A percentile compares a stretch with the other conserved stretches of the same genome.
These are phyloP conservation scores for Ectemnius lituratus DNA, from an alignment of 2,888 invertebrate genomes.

Conservation along the genomic window DNA sequence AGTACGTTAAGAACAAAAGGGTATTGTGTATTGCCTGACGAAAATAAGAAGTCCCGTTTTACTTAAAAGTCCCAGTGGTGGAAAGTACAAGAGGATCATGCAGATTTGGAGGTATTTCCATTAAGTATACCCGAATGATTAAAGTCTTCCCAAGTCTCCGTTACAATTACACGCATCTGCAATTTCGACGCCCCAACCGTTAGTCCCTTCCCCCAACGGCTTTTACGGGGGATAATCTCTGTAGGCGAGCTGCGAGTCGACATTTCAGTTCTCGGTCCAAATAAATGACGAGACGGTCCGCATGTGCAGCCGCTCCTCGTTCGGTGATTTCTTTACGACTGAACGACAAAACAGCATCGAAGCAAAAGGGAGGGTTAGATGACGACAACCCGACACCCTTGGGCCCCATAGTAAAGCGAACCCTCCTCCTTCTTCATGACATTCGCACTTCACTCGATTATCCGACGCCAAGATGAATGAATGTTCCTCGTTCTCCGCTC, in stretches of 20 bases:
- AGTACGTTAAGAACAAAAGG: no score
- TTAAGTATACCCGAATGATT: slow-evolving; percentile 27
- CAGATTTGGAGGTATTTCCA: background rate
- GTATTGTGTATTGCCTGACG: no score
- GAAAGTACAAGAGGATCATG: background rate
- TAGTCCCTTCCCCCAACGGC: slow-evolving; percentile 11
- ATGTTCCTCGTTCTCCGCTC: slow-evolving; percentile 23
- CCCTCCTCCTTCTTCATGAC: slow-evolving; percentile 28
- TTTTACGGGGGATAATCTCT: slow-evolving; percentile 27
- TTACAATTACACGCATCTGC: no score
- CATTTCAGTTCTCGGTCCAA: slow-evolving; percentile 30
- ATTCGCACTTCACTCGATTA: slow-evolving; percentile 55
- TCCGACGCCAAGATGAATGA: slow-evolving; percentile 48
- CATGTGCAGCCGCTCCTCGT: slow-evolving; percentile 47
- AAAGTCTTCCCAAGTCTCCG: no score
- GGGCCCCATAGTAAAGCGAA: slow-evolving; percentile 33
- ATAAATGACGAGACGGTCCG: slow-evolving; percentile 47
- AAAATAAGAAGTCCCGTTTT: background rate
- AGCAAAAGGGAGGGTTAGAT: slow-evolving; percentile 39
- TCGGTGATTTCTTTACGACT: slow-evolving; percentile 55
- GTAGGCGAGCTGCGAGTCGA: slow-evolving; percentile 39
- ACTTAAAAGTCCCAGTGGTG: background rate
- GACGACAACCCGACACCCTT: slow-evolving; percentile 25
- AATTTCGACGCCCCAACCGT: no score
- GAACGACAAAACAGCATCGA: slow-evolving; percentile 46